Evolutionary conservation across 2,888 invertebrate species (phyloP).

Genomic region (Lasioglossum zephyrum): DNA sequence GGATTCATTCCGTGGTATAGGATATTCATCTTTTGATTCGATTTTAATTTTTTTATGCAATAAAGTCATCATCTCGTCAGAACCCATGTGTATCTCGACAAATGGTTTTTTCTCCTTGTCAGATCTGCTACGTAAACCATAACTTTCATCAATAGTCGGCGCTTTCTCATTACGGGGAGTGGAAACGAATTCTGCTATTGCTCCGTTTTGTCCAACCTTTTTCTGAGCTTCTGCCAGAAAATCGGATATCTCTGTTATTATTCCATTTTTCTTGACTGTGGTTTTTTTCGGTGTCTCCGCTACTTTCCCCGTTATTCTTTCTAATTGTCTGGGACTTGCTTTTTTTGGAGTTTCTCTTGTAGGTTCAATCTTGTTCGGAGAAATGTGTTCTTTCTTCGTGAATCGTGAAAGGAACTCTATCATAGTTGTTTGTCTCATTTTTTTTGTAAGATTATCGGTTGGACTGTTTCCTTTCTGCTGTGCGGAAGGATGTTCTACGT

Average conservation of each 20-base stretch:
- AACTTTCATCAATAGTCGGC: neutral
- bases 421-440: slow-evolving; percentile 57
- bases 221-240: neutral
- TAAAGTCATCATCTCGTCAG: slow-evolving; percentile 46
- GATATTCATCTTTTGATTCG: neutral
- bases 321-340: too few species aligned
- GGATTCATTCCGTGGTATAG: neutral
- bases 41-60: neutral
- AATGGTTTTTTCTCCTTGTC: slow-evolving; percentile 37
- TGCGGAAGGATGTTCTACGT: neutral
- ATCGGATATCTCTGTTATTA: neutral
- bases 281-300: neutral
- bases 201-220: neutral
- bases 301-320: too few species aligned
- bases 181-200: neutral
- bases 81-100: slow-evolving; percentile 51
- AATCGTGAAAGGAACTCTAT: slow-evolving; percentile 42
- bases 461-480: neutral
- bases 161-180: neutral
- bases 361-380: neutral
- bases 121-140: too few species aligned
- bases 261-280: too few species aligned
- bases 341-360: neutral
- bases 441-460: neutral
- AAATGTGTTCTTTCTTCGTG: neutral